Base-by-base conservation (phyloP, 2,113 vertebrate genomes). In the Corydoras maculifer region DNA sequence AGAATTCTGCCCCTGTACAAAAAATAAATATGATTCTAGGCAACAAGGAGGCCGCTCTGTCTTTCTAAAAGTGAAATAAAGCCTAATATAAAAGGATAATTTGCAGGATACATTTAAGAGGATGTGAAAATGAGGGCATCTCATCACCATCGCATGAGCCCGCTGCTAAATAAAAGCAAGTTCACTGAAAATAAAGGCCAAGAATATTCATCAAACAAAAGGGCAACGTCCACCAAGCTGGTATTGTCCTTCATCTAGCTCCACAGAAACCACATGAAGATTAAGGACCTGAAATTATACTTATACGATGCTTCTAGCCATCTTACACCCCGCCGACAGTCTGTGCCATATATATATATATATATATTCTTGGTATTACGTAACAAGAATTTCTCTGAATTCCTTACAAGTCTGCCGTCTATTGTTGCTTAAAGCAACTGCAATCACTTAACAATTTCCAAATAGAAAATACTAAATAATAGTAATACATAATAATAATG, bases 151-250 rank as follows among this genome's bases (percentile, higher is more conserved):
- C 10, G 3, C 15, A 25, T 30, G 8, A 14, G 9, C 48, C 7
- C 29, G 15, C 6, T 6, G 11, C 25, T 50, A 65, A 64, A 11
- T 1, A 50, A 61, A 49, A 62, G 25, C 1, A 53, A 8, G 48
- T 13, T 57, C 14, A 61, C 58, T 51, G 43, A 53, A 25, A 53
- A 61, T 35, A 70, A 63, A 18, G 51, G 43, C 12, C 9, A 12
- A n/a, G 32, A 15, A 49, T 30, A 58, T 57, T 64, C 32, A 58
- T 64, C 53, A 64, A 31, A 49, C 32, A 43, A 62, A 72, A 72
- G 69, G 61, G 61, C 53, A 64, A 58, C 35, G 25, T 49, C 11
- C 58, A 58, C 48, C 4, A 11, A 63, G 60, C 29, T 63, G 51
- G 12, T 70, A 51, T 25, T 54, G 25, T 53, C 55, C 9, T 62